These are phyloP conservation scores for Hirtodrosophila duncani DNA, from an alignment of 2,888 invertebrate species.

Conservation along the genomic window DNA sequence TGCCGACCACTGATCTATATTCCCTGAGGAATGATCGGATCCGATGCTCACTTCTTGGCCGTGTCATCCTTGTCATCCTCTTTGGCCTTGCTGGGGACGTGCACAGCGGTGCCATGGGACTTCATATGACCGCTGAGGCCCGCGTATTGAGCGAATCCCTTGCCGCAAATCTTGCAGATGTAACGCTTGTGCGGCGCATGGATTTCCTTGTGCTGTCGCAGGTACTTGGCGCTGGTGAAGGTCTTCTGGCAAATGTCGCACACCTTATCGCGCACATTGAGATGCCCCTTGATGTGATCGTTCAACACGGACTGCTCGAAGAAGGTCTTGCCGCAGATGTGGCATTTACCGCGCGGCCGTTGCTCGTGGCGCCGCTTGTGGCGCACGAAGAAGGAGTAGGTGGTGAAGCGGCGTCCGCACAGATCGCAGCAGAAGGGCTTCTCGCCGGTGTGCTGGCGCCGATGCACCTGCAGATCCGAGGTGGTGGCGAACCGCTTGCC, in stretches of 20 bases:
- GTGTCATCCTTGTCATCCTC: neutral
- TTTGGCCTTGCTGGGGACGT: neutral
- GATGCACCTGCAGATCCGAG: conserved; percentile 29
- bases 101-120: conserved; percentile 20
- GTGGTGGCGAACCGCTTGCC: conserved; percentile 31
- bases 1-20: no score
- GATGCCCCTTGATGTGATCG: conserved; percentile 35
- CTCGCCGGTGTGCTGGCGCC: conserved; percentile 32
- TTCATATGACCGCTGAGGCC: conserved; percentile 69
- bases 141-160: conserved; percentile 64
- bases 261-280: conserved; percentile 37
- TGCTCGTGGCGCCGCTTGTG: conserved; percentile 32
- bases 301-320: conserved; percentile 19
- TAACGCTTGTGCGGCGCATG: conserved; percentile 65
- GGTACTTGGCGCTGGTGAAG: conserved; percentile 59
- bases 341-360: conserved; percentile 29
- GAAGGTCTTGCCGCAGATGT: conserved; percentile 34
- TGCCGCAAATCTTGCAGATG: conserved; percentile 63
- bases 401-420: conserved; percentile 33
- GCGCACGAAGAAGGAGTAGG: conserved; percentile 21
- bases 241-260: conserved; percentile 61
- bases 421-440: conserved; percentile 41
- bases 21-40: no score
- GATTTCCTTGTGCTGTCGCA: conserved; percentile 63
- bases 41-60: no score